Conservation (phyloP, 2,113 vertebrate genomes). For the Bambusicola thoracicus region DNA sequence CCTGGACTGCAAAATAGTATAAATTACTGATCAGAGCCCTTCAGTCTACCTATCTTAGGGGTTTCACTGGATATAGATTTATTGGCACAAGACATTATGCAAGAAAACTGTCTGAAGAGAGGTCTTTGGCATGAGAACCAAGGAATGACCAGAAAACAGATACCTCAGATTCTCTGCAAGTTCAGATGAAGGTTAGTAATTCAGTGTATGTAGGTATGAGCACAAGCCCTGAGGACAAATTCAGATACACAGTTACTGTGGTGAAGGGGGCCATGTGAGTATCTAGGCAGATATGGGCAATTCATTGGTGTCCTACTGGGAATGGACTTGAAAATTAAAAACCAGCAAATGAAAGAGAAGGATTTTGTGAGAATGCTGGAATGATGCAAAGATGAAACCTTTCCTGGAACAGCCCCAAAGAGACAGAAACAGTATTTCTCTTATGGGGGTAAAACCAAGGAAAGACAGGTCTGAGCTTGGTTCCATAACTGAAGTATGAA, state of each 20-base stretch:
- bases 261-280: neutral
- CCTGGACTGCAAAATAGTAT: neutral
- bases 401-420: neutral
- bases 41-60: neutral
- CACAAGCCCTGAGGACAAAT: neutral
- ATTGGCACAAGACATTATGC: neutral
- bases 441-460: neutral
- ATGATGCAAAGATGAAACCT: neutral
- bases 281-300: neutral
- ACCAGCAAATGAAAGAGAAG: slow-evolving; percentile 33
- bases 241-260: neutral
- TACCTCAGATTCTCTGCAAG: neutral
- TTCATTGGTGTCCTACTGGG: slow-evolving; percentile 12
- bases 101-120: neutral
- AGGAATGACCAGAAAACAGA: neutral
- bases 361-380: slow-evolving; percentile 1
- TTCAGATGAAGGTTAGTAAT: slow-evolving; percentile 10
- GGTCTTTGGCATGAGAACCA: neutral
- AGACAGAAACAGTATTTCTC: neutral
- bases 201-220: neutral
- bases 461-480: neutral
- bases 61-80: neutral
- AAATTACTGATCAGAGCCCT: neutral
- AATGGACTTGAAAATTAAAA: slow-evolving; percentile 51
- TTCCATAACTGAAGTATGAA: neutral